Evolutionary conservation across 2,797 vertebrate genomes (phyloP).

Genomic region (Danio jaintianensis): DNA sequence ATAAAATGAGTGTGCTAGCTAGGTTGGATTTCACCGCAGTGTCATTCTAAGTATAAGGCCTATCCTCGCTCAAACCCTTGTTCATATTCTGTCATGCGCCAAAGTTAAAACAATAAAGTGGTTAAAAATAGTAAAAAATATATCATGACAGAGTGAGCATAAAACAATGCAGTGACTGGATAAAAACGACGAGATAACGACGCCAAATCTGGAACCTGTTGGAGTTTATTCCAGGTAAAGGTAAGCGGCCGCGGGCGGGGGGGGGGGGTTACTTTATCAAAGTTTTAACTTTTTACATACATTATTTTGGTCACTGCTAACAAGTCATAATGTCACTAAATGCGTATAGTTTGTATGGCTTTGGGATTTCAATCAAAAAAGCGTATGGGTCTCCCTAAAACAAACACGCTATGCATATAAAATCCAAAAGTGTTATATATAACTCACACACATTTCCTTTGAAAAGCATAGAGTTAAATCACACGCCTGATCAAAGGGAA

Average conservation of each 20-base stretch:
- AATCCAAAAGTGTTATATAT: constrained; percentile 39
- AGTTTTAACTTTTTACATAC: background rate
- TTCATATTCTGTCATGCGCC: background rate
- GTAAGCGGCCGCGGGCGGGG: background rate
- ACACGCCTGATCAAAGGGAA: constrained; percentile 79
- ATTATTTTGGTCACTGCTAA: background rate
- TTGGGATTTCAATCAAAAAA: constrained; percentile 42
- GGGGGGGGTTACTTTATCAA: background rate
- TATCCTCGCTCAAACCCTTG: background rate
- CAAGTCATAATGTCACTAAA: background rate
- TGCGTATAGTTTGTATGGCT: background rate
- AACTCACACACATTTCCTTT: constrained; percentile 49
- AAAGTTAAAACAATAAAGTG: background rate
- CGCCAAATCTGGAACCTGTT: background rate
- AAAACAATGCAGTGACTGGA: background rate
- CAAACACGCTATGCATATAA: constrained; percentile 40
- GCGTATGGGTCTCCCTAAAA: constrained; percentile 33
- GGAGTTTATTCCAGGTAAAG: background rate
- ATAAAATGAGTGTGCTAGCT: background rate
- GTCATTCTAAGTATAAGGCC: constrained; percentile 11
- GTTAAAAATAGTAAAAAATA: background rate
- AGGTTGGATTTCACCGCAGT: background rate
- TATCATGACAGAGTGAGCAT: background rate
- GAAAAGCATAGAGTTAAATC: constrained; percentile 68
- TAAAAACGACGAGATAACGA: background rate